A percentile compares a stretch with the other conserved stretches of the same genome.
Conservation (phyloP, 2,113 vertebrate genomes). For the Macaca fascicularis region T2T-MFA8v1.1 NC_088394.1:51308501-51309000, state of each 20-base stretch:
- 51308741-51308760: background rate
- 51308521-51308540: background rate
- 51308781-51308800: background rate
- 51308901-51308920: background rate
- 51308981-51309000: conserved; percentile 31
- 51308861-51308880: background rate
- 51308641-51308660: background rate
- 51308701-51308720: background rate
- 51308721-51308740: background rate
- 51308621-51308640: background rate
- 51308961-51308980: background rate
- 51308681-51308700: background rate
- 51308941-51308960: background rate
- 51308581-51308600: background rate
- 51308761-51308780: background rate
- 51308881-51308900: background rate
- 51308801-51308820: background rate
- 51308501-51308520: background rate
- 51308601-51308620: background rate
- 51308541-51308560: background rate
- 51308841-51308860: background rate
- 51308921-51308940: background rate
- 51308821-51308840: background rate
- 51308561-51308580: background rate
- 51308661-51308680: background rate